Evolutionary conservation across 1,140 invertebrate species (phyloP).

Genomic region (Lamellibrachia luymesi): DNA sequence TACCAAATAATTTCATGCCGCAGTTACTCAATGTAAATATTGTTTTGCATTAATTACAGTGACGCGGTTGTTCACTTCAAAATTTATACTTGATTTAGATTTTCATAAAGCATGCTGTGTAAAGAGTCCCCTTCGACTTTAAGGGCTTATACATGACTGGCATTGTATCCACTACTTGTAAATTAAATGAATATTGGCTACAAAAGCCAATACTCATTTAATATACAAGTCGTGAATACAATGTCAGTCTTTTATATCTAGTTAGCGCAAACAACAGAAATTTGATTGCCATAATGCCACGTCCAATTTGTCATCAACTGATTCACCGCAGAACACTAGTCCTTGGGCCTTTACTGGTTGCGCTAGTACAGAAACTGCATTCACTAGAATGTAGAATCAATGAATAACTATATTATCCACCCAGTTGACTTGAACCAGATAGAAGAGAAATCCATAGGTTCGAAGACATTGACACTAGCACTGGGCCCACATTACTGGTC

Average conservation of each 20-base stretch:
- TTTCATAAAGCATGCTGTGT: too few species aligned
- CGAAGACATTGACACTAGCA: not conserved
- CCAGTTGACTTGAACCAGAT: not conserved
- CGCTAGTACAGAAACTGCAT: not conserved
- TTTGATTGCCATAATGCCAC: not conserved
- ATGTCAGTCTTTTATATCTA: not conserved
- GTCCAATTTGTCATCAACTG: not conserved
- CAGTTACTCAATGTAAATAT: too few species aligned
- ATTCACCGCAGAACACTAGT: not conserved
- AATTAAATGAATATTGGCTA: not conserved
- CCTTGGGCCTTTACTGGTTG: too few species aligned
- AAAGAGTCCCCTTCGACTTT: too few species aligned
- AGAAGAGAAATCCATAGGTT: not conserved
- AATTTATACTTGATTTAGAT: too few species aligned
- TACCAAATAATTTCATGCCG: too few species aligned
- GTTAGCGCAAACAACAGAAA: not conserved
- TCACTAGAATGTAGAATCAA: not conserved
- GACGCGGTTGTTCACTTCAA: too few species aligned
- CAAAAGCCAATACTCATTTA: not conserved
- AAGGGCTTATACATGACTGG: too few species aligned
- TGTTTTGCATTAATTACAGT: too few species aligned
- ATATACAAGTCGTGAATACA: not conserved
- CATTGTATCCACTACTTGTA: not conserved
- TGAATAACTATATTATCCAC: conserved; percentile 1
- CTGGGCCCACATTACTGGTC: not conserved